A percentile compares a stretch with the other conserved stretches of the same genome.
Conservation (phyloP, 1,140 invertebrate genomes). For the Camponotus floridanus region DNA sequence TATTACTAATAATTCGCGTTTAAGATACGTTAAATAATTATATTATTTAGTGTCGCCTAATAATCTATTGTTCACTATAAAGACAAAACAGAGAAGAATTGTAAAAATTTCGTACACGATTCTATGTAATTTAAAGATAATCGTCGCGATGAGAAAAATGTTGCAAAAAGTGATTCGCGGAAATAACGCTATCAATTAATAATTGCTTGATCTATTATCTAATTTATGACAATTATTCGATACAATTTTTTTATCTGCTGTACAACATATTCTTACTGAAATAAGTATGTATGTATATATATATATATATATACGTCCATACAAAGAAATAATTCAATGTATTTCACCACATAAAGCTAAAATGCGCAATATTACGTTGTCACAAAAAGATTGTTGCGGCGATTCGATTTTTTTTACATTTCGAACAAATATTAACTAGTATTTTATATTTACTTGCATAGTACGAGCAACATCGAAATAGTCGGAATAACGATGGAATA, state of each 20-base stretch:
- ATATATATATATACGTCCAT: no score
- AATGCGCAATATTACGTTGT: not conserved
- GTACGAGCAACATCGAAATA: slow-evolving; percentile 6
- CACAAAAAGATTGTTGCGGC: not conserved
- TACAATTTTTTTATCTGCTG: not conserved
- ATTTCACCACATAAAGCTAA: not conserved
- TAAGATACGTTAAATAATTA: slow-evolving; percentile 21
- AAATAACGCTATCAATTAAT: not conserved
- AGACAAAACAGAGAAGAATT: slow-evolving; percentile 21
- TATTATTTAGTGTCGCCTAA: slow-evolving; percentile 24
- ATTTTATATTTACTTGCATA: slow-evolving; percentile 15
- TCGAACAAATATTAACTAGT: slow-evolving; percentile 5
- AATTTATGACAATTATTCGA: not conserved
- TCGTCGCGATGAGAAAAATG: not conserved
- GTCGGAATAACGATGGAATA: not conserved
- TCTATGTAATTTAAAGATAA: slow-evolving; percentile 30
- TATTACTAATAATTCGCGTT: slow-evolving; percentile 36
- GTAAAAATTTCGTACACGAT: not conserved
- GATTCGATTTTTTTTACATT: not conserved
- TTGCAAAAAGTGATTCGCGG: not conserved
- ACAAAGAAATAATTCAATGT: slow-evolving; percentile 4
- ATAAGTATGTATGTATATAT: no score
- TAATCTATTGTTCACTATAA: slow-evolving; percentile 38
- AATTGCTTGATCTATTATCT: not conserved
- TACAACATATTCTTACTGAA: not conserved